Base-by-base conservation (phyloP, 2,888 invertebrate species). In the Drosophila atroscutellata region DNA sequence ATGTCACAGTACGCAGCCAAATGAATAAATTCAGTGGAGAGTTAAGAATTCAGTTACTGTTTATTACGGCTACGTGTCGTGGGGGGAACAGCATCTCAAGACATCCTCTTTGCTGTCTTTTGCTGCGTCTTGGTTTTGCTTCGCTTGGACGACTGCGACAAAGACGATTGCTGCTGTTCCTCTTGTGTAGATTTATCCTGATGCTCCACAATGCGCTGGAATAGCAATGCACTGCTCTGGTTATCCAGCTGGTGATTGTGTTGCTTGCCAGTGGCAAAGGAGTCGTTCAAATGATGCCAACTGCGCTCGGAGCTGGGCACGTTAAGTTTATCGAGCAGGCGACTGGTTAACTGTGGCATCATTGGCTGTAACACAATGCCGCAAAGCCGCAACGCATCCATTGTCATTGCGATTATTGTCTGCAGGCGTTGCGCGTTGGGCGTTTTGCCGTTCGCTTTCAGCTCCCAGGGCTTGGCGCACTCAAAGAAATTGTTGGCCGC, bases 401-500 rank as follows among this genome's bases (percentile, higher is more conserved):
- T 94, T 28, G 97, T 96, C 51, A 99, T 92, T 90, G 97, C 96
- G 65, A 99, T 94, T 57, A 98, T 95, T 20, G 95, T 95, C 87
- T 96, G 94, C 2, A 98, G 93, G 84, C 95, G 94, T 50, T 94
- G 93, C 56, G 94, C 72, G 75, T 92, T 94, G 28, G 86, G 78
- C 61, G 75, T 62, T 5, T 28, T 62, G 57, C 47, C 68, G 55
- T 62, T 75, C 20, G 62, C 96, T 61, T 94, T 95, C 69, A 99
- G 94, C 80, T 96, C 95, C 99, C 99, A 99, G 0, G 99, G 99
- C 91, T 96, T 96, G 82, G 95, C 94, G 5, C 95, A 94, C 90
- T 99, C 97, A 87, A 99, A 96, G 94, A 98, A 97, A 71, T 95
- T 94, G 94, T 99, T 99, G 24, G 97, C 96, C 34, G 95, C 93